Conservation (phyloP, 2,888 invertebrate species). For the Magallana nippona region DNA sequence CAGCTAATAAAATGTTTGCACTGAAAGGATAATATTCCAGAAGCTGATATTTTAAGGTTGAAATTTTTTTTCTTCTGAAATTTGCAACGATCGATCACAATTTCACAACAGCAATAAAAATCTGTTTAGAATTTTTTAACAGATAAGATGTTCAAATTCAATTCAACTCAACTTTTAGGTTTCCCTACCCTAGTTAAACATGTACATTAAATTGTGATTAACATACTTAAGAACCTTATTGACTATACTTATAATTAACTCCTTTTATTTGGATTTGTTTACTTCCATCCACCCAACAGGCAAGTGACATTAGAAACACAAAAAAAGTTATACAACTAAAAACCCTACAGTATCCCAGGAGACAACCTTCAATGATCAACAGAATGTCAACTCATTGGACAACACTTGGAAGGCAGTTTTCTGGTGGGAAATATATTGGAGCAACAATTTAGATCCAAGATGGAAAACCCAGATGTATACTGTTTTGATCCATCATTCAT, state of each 20-base stretch:
- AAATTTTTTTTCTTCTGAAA: not conserved
- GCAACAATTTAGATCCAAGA: not conserved
- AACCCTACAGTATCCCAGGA: not conserved
- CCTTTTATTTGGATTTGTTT: too few species aligned
- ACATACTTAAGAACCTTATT: too few species aligned
- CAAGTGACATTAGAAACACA: slow-evolving; percentile 15
- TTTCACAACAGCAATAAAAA: not conserved
- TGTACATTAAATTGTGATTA: too few species aligned
- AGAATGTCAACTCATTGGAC: not conserved
- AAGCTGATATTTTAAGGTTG: not conserved
- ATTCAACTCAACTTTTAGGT: too few species aligned
- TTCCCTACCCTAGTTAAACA: too few species aligned
- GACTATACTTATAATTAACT: too few species aligned
- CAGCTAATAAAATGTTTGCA: slow-evolving; percentile 2
- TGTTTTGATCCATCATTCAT: too few species aligned
- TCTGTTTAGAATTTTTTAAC: not conserved
- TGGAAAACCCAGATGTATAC: not conserved
- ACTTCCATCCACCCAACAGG: not conserved
- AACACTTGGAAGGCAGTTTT: not conserved
- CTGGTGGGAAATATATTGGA: slow-evolving; percentile 15
- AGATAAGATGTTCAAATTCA: too few species aligned
- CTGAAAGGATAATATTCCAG: not conserved
- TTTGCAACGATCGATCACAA: not conserved
- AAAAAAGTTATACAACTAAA: not conserved
- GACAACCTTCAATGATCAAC: not conserved